Conservation (phyloP, 2,113 vertebrate species). For the Ailuropoda melanoleuca region DNA sequence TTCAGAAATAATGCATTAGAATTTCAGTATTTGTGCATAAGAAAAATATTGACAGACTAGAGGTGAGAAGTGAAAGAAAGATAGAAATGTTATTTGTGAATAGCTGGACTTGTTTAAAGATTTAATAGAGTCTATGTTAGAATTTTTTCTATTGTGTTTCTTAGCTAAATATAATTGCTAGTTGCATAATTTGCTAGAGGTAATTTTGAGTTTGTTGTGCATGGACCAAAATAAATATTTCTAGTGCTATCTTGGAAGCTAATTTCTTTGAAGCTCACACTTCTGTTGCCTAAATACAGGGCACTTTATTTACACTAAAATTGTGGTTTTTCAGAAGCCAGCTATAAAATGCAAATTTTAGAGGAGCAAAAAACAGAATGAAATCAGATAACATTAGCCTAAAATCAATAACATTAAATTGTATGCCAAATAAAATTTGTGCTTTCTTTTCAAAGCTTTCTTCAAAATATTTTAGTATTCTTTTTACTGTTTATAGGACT, state of each 20-base stretch:
- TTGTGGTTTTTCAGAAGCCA: constrained; percentile 2
- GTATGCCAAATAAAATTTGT: background rate
- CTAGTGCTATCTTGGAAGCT: constrained; percentile 15
- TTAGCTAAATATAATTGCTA: constrained; percentile 36
- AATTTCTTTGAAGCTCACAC: constrained; percentile 51
- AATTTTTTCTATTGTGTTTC: constrained; percentile 10
- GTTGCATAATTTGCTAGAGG: constrained; percentile 43
- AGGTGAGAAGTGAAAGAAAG: background rate
- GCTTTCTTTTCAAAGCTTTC: constrained; percentile 2
- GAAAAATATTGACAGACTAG: background rate
- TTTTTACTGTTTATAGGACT: background rate
- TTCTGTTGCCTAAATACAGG: constrained; percentile 31
- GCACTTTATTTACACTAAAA: background rate
- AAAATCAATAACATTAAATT: background rate
- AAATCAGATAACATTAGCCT: background rate
- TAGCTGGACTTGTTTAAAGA: background rate
- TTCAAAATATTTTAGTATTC: constrained; percentile 50
- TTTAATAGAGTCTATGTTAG: background rate
- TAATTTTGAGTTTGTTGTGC: constrained; percentile 52
- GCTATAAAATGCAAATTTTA: constrained; percentile 26
- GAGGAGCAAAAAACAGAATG: background rate
- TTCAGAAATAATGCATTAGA: background rate
- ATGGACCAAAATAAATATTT: constrained; percentile 31
- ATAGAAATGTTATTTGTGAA: background rate
- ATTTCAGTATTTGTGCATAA: background rate